Evolutionary conservation across 2,113 vertebrate species (phyloP).

Genomic region (Lichenostomus cassidix): DNA sequence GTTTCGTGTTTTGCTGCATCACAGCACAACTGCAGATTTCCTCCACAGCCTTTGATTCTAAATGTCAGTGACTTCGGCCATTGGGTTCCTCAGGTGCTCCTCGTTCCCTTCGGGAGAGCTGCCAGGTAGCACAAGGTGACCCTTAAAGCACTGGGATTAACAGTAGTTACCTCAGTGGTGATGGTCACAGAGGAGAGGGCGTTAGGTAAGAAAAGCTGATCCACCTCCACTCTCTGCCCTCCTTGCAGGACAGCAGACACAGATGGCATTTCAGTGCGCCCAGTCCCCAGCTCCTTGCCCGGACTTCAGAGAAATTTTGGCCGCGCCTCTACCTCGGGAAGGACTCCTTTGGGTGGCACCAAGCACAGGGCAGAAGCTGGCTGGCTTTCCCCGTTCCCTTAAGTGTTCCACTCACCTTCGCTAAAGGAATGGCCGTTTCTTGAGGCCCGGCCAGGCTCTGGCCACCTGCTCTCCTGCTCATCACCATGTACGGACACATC

Average conservation of each 20-base stretch:
- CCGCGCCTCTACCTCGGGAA: rapidly evolving
- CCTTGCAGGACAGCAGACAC: background rate
- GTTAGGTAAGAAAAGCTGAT: background rate
- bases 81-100: background rate
- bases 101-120: background rate
- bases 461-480: background rate
- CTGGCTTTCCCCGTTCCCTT: background rate
- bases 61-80: background rate
- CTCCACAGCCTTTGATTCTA: background rate
- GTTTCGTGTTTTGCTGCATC: background rate
- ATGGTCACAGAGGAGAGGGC: background rate
- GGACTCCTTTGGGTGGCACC: background rate
- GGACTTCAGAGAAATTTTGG: background rate
- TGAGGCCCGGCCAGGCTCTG: background rate
- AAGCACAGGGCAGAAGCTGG: background rate
- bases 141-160: conserved; percentile 36
- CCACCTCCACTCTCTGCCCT: background rate
- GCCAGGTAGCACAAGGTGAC: conserved; percentile 42
- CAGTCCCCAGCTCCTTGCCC: background rate
- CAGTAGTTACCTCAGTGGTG: background rate
- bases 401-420: background rate
- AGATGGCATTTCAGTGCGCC: background rate
- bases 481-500: rapidly evolving
- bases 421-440: background rate
- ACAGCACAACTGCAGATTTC: background rate